phyloP scores from a whole-genome alignment of 2,797 vertebrate species.

The Cheracebus regulus region DNA sequence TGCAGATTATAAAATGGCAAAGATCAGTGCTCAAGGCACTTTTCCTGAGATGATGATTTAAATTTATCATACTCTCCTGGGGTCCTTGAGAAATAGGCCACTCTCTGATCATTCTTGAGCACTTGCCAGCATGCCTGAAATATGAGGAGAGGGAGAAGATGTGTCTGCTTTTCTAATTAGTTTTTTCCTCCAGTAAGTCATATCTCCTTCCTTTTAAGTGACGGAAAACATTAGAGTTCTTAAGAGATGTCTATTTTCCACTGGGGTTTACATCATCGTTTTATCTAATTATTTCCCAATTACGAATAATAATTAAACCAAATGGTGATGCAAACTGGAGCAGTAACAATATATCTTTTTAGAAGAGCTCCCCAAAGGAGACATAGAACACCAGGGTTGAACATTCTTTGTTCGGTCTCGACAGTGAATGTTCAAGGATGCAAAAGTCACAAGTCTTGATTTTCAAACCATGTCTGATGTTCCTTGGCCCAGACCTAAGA shows the following conservation, averaged over 20 bases:
- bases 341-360: conserved; percentile 78
- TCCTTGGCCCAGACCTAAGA: not conserved
- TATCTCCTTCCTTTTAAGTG: conserved; percentile 80
- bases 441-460: not conserved
- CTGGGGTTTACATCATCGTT: conserved; percentile 75
- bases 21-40: conserved; percentile 82
- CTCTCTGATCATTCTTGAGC: conserved; percentile 84
- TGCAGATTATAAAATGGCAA: conserved; percentile 71
- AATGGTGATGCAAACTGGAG: conserved; percentile 78
- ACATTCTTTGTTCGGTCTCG: conserved; percentile 27
- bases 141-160: conserved; percentile 81
- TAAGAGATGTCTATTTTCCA: conserved; percentile 80
- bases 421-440: conserved; percentile 5
- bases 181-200: conserved; percentile 80
- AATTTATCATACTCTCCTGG: conserved; percentile 82
- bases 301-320: conserved; percentile 81
- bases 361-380: conserved; percentile 71
- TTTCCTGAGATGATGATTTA: conserved; percentile 84
- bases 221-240: conserved; percentile 78
- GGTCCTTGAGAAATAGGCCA: conserved; percentile 84
- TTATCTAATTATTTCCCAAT: conserved; percentile 85
- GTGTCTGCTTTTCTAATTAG: conserved; percentile 86
- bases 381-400: conserved; percentile 39
- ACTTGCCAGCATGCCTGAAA: conserved; percentile 84
- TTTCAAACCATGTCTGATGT: not conserved